phyloP scores from a whole-genome alignment of 1,140 invertebrate species.

The Aphidius ervi region DNA sequence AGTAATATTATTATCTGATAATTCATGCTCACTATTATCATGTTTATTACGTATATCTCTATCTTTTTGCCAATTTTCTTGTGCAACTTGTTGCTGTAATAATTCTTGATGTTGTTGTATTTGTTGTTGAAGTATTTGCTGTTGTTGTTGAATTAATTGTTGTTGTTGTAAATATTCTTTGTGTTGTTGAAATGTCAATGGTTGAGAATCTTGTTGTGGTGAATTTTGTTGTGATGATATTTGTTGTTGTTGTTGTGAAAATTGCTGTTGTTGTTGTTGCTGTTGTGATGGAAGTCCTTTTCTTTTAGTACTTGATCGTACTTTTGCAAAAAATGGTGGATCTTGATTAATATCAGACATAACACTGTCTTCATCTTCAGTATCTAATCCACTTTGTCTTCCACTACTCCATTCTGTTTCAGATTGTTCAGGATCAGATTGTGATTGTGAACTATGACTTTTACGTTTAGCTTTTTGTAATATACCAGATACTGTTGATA shows the following conservation, averaged over 20 bases:
- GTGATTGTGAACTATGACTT: constrained; percentile 57
- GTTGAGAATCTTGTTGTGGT: constrained; percentile 27
- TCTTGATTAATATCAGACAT: constrained; percentile 64
- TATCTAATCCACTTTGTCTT: constrained; percentile 59
- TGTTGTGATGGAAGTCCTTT: constrained; percentile 40
- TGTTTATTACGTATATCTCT: constrained; percentile 32
- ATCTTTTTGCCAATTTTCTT: constrained; percentile 42
- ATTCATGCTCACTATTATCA: constrained; percentile 45
- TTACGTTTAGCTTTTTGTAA: constrained; percentile 73
- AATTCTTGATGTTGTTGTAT: constrained; percentile 46
- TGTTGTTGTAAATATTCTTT: constrained; percentile 29
- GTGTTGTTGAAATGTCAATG: constrained; percentile 25
- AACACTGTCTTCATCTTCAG: constrained; percentile 68
- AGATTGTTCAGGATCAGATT: constrained; percentile 74
- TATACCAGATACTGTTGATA: constrained; percentile 75
- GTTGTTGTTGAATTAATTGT: constrained; percentile 35
- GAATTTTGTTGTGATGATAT: constrained; percentile 26
- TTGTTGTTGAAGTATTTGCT: constrained; percentile 44
- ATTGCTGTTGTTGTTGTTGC: neutral
- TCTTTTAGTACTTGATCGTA: constrained; percentile 54
- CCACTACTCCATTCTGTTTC: constrained; percentile 71
- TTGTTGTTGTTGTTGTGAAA: constrained; percentile 19
- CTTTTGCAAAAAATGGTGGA: constrained; percentile 61
- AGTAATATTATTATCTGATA: constrained; percentile 51
- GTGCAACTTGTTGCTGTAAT: constrained; percentile 37